These are phyloP conservation scores for Armadillidium nasatum DNA, from an alignment of 1,140 invertebrate genomes.

Conservation along the genomic window DNA sequence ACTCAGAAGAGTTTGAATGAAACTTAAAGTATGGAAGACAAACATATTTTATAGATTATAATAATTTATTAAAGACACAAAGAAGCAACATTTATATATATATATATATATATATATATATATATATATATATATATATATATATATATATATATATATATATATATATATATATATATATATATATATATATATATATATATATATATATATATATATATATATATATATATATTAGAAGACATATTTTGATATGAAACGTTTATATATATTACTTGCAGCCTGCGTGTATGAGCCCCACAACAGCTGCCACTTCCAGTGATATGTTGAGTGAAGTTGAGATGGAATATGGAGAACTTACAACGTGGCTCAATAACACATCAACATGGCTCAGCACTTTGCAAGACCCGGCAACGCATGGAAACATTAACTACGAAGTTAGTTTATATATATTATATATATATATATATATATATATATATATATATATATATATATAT, in stretches of 20 bases:
- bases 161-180: conserved; percentile 21
- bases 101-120: too few species aligned
- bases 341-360: conserved; percentile 70
- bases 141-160: conserved; percentile 24
- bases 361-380: conserved; percentile 73
- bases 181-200: conserved; percentile 1
- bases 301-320: conserved; percentile 55
- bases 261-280: not conserved
- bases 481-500: too few species aligned
- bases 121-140: too few species aligned
- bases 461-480: too few species aligned
- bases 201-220: conserved; percentile 16
- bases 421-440: conserved; percentile 56
- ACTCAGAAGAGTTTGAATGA: too few species aligned
- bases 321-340: conserved; percentile 70
- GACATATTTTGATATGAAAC: not conserved
- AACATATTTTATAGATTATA: too few species aligned
- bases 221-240: not conserved
- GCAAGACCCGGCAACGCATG: conserved; percentile 61
- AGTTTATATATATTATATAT: conserved; percentile 30
- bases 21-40: too few species aligned
- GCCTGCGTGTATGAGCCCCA: conserved; percentile 35
- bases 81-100: too few species aligned
- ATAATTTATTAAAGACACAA: too few species aligned
- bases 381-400: conserved; percentile 63